phyloP scores from a whole-genome alignment of 2,888 invertebrate genomes.

The Sinhomidia bicolor region DNA sequence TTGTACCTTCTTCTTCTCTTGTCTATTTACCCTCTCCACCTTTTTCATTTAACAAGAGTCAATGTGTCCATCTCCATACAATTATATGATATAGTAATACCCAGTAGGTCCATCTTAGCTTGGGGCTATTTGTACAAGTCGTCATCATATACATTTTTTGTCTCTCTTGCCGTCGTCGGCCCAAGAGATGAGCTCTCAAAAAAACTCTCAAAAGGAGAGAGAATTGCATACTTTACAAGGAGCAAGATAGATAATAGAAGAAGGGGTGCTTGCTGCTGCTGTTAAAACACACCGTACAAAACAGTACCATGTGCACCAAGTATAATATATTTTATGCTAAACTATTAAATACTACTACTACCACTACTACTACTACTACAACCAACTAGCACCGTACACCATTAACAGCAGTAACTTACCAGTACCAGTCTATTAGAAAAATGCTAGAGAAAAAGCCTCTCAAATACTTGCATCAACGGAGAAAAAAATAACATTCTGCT shows the following conservation, averaged over 20 bases:
- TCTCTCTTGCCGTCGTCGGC: conserved; percentile 12
- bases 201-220: conserved; percentile 5
- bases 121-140: conserved; percentile 71
- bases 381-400: neutral
- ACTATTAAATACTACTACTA: neutral
- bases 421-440: conserved; percentile 6
- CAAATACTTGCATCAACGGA: conserved; percentile 39
- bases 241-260: no score
- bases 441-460: conserved; percentile 16
- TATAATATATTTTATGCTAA: neutral
- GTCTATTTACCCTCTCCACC: conserved; percentile 50
- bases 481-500: conserved; percentile 28
- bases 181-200: conserved; percentile 38
- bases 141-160: conserved; percentile 62
- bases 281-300: neutral
- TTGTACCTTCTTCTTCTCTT: conserved; percentile 32
- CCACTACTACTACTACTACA: neutral
- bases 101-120: conserved; percentile 57
- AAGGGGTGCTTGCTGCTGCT: conserved; percentile 1
- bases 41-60: conserved; percentile 54
- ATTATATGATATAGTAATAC: conserved; percentile 66
- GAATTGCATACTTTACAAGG: conserved; percentile 56
- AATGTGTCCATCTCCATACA: conserved; percentile 51
- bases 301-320: neutral
- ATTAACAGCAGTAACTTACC: neutral